These are phyloP conservation scores for Heloderma charlesbogerti DNA, from an alignment of 2,113 vertebrate genomes.

Conservation along the genomic window DNA sequence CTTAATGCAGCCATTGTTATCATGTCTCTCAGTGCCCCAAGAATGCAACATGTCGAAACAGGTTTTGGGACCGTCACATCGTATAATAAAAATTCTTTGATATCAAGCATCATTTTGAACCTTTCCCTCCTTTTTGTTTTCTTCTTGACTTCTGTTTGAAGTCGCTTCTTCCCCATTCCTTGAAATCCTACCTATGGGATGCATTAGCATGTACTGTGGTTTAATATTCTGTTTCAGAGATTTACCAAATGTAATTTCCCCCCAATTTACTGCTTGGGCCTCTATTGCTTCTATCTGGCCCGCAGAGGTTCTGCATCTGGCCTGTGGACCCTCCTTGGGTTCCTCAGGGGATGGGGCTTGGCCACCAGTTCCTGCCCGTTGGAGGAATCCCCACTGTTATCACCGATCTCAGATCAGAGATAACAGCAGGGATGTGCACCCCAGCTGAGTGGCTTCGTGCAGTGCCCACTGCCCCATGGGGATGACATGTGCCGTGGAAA, in stretches of 20 bases:
- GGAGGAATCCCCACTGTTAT: too few species aligned
- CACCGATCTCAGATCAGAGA: too few species aligned
- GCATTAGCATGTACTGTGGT: background rate
- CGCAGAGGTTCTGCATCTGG: too few species aligned
- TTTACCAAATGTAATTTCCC: background rate
- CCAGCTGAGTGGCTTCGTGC: too few species aligned
- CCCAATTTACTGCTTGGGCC: background rate
- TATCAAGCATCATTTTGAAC: background rate
- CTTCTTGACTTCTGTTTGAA: background rate
- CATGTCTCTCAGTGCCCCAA: background rate
- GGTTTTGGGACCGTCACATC: background rate
- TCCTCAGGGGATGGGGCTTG: too few species aligned
- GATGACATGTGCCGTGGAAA: too few species aligned
- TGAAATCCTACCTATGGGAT: background rate
- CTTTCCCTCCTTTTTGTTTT: background rate
- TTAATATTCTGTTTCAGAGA: background rate
- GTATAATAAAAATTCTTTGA: background rate
- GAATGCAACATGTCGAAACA: background rate
- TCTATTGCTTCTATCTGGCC: background rate
- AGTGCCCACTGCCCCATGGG: too few species aligned
- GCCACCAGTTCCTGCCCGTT: too few species aligned
- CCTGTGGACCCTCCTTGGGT: too few species aligned
- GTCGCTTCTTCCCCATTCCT: background rate
- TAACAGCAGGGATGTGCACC: too few species aligned
- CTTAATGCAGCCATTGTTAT: background rate